phyloP scores from a whole-genome alignment of 2,888 invertebrate species.

The Selenia dentaria region DNA sequence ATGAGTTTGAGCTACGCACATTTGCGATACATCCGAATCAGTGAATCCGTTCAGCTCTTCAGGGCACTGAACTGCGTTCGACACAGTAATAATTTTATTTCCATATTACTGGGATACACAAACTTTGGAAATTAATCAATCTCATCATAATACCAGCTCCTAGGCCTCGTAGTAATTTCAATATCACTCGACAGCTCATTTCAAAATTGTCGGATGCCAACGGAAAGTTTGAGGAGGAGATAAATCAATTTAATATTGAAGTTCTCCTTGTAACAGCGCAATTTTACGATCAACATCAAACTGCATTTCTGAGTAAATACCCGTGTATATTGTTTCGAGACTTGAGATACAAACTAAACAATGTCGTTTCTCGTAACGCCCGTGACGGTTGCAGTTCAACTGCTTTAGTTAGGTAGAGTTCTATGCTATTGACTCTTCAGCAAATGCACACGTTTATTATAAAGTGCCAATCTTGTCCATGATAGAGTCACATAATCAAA shows the following conservation, averaged over 20 bases:
- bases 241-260: slow-evolving; percentile 9
- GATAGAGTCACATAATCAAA: too few species aligned
- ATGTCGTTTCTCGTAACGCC: slow-evolving; percentile 4
- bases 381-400: slow-evolving; percentile 1
- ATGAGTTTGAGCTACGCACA: too few species aligned
- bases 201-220: neutral
- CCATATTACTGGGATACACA: too few species aligned
- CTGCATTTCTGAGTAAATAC: slow-evolving; percentile 8
- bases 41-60: too few species aligned
- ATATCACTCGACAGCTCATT: neutral
- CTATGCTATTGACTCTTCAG: too few species aligned
- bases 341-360: slow-evolving; percentile 4
- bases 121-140: too few species aligned
- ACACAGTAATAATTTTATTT: too few species aligned
- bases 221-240: neutral
- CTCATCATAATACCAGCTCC: too few species aligned
- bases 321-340: neutral
- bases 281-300: slow-evolving; percentile 8
- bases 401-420: neutral
- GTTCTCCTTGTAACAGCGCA: slow-evolving; percentile 4
- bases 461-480: too few species aligned
- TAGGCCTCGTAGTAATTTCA: neutral
- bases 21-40: too few species aligned
- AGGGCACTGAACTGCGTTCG: too few species aligned
- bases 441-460: too few species aligned